Evolutionary conservation across 2,113 vertebrate genomes (phyloP).

Genomic region (Charadrius vociferus): DNA sequence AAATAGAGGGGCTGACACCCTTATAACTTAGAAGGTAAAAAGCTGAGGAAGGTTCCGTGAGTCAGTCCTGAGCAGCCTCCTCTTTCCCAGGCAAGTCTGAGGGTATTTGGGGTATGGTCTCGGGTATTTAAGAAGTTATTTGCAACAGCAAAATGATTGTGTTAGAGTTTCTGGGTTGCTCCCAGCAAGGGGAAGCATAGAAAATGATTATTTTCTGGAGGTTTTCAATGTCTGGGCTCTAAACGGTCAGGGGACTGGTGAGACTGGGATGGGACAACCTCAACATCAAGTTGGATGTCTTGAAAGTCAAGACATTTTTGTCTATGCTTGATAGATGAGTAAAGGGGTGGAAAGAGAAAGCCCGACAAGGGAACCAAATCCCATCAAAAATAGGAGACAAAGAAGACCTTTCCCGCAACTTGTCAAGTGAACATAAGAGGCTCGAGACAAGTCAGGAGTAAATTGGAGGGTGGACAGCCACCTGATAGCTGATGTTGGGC

Average conservation of each 20-base stretch:
- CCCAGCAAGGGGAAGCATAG: background rate
- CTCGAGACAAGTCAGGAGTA: rapidly evolving
- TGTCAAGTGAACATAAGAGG: background rate
- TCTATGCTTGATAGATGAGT: background rate
- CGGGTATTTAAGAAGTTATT: background rate
- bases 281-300: background rate
- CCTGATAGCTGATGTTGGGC: rapidly evolving
- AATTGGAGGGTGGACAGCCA: background rate
- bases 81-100: background rate
- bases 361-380: background rate
- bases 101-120: background rate
- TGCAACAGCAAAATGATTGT: background rate
- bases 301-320: background rate
- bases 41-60: background rate
- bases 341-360: background rate
- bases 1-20: background rate
- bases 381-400: background rate
- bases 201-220: background rate
- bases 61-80: background rate
- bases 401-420: background rate
- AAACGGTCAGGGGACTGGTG: rapidly evolving
- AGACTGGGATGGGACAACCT: background rate
- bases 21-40: background rate
- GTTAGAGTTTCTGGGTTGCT: background rate
- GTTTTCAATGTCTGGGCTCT: background rate